These are phyloP conservation scores for Branchinecta sandiegonensis DNA, from an alignment of 2,888 invertebrate species.

Conservation along the genomic window DNA sequence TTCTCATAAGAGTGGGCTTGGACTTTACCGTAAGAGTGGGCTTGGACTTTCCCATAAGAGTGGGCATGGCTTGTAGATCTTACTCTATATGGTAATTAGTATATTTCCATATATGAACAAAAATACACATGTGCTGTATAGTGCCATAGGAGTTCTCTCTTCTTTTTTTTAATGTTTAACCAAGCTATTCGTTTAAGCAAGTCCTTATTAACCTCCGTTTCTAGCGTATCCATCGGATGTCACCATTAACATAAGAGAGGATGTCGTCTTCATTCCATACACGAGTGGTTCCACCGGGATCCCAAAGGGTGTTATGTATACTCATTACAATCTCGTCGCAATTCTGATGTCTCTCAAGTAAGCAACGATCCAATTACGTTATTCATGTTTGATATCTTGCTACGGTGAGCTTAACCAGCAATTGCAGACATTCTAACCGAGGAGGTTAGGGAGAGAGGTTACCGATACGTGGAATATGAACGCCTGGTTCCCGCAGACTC, in stretches of 20 bases:
- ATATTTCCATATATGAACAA: no score
- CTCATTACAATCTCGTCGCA: constrained; percentile 6
- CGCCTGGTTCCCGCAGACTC: no score
- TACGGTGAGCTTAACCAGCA: background rate
- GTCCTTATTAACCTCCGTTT: background rate
- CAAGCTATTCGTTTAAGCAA: no score
- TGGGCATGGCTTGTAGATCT: no score
- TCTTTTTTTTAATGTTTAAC: no score
- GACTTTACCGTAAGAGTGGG: no score
- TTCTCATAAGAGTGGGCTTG: no score
- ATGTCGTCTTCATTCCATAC: constrained; percentile 8
- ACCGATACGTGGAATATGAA: no score
- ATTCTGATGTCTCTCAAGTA: constrained; percentile 12
- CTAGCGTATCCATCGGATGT: background rate
- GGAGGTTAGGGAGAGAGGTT: background rate
- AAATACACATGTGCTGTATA: no score
- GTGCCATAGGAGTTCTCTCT: no score
- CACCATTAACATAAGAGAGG: background rate
- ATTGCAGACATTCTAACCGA: background rate
- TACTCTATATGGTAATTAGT: no score
- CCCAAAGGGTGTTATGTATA: background rate
- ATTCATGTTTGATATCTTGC: background rate
- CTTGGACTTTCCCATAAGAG: no score
- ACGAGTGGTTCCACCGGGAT: constrained; percentile 11
- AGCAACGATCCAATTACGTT: background rate